Evolutionary conservation across 2,797 vertebrate species (phyloP), one percentile per base, ranked within the genome.

Genomic region (Hippoglossus hippoglossus): DNA sequence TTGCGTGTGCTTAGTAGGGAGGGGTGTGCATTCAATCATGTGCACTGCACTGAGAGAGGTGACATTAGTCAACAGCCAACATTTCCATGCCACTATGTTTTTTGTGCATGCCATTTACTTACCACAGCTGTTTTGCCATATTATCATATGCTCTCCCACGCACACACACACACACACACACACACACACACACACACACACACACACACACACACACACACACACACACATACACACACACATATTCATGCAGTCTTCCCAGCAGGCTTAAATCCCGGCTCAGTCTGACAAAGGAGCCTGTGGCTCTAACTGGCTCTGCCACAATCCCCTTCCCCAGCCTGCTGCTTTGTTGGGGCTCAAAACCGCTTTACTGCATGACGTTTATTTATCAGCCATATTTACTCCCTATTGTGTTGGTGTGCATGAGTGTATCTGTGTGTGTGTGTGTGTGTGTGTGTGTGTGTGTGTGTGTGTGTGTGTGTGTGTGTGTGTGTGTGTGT

Each of bases 241-340:
- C 50, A 66, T 31, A 34, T 26, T 63, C 59, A 76, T 24, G 36
- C 22, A 74, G 59, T 58, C 54, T 61, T 77, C 82, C 79, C 84
- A 75, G 75, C 80, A 81, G 86, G 86, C 71, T 82, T 91, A 92
- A 92, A 92, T 93, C 90, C 86, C 75, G 50, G 85, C 84, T 91
- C 84, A 88, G 87, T 89, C 84, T 89, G 88, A 92, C 90, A 91
- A 93, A 92, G 82, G 74, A 87, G 88, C 87, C 89, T 83, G 84
- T 84, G 88, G 89, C 91, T 91, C 85, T 89, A 79, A 88, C 85
- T 89, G 90, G 86, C 86, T 89, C 89, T 86, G 71, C 79, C 78
- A 77, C 89, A 93, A 92, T 92, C 89, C 87, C 79, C 84, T 86
- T 87, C 88, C 82, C 86, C 77, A 80, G 80, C 74, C 79, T 62